phyloP scores from a whole-genome alignment of 2,888 invertebrate species.

The Eumerus sabulonum region DNA sequence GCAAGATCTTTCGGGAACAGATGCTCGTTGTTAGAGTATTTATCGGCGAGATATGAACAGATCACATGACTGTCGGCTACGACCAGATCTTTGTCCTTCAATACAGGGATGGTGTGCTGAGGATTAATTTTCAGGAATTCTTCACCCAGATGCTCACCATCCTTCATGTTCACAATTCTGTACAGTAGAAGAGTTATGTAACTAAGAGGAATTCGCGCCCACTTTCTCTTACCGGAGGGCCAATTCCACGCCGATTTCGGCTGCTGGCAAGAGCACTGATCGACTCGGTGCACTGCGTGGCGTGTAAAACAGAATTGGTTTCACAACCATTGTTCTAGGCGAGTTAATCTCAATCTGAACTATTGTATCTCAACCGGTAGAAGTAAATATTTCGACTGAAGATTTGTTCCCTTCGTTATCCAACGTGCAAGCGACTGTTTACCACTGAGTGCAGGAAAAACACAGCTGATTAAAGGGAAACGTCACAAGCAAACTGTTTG shows the following conservation, averaged over 20 bases:
- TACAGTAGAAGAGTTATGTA: constrained; percentile 45
- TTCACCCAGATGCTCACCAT: constrained; percentile 73
- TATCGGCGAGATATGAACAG: constrained; percentile 80
- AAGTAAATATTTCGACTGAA: no score
- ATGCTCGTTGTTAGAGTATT: constrained; percentile 80
- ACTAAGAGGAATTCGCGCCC: no score
- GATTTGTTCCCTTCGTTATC: no score
- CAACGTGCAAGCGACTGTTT: no score
- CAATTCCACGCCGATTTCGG: constrained; percentile 83
- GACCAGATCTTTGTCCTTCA: constrained; percentile 76
- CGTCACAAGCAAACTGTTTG: no score
- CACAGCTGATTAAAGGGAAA: no score
- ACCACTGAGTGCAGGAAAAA: no score
- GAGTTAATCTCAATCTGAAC: no score
- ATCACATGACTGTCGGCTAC: constrained; percentile 80
- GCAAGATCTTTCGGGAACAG: constrained; percentile 81
- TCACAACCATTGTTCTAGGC: constrained; percentile 71
- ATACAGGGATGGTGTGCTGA: constrained; percentile 79
- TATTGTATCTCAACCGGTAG: no score
- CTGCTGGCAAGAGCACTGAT: constrained; percentile 83
- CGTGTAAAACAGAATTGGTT: constrained; percentile 81
- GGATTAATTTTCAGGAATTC: constrained; percentile 81
- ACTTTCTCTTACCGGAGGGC: constrained; percentile 78
- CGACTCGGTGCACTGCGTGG: constrained; percentile 84
- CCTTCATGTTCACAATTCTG: constrained; percentile 75